These are phyloP conservation scores for Diglossa brunneiventris DNA, from an alignment of 2,113 vertebrate genomes.

Conservation along the genomic window DNA sequence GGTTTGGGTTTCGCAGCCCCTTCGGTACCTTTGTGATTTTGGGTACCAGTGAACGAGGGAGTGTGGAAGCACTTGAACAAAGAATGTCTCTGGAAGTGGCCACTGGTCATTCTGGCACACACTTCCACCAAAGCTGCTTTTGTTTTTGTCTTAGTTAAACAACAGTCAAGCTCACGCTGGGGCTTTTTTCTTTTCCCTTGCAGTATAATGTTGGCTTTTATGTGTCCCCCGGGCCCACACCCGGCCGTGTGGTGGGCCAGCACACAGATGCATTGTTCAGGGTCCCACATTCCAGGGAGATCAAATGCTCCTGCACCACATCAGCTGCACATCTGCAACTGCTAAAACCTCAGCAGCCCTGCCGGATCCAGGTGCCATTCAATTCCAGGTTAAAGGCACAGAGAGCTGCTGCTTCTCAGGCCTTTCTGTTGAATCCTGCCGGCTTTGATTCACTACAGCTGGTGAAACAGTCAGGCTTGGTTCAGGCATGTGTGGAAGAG, in stretches of 20 bases:
- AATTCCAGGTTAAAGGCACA: conserved; percentile 62
- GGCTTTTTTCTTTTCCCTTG: conserved; percentile 35
- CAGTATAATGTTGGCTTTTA: conserved; percentile 46
- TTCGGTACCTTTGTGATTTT: not conserved
- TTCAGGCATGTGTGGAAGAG: conserved; percentile 71
- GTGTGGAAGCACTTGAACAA: not conserved
- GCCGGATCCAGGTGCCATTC: conserved; percentile 77
- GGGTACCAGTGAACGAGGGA: rapidly evolving
- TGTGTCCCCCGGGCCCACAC: conserved; percentile 11
- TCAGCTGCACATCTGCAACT: conserved; percentile 48
- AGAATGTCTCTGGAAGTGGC: conserved; percentile 35
- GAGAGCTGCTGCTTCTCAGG: conserved; percentile 49
- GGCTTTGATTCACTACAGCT: conserved; percentile 81
- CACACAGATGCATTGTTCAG: conserved; percentile 43
- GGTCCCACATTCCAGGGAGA: conserved; percentile 42
- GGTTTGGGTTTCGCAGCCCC: not conserved
- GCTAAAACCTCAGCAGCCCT: conserved; percentile 18
- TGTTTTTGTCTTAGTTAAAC: conserved; percentile 37
- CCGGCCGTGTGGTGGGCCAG: conserved; percentile 1
- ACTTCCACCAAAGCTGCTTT: not conserved
- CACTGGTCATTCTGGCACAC: conserved; percentile 35
- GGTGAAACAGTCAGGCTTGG: conserved; percentile 62
- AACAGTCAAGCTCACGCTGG: conserved; percentile 25
- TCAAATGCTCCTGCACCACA: conserved; percentile 30
- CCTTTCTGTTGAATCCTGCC: conserved; percentile 46